A percentile compares a stretch with the other conserved stretches of the same genome.
These are phyloP conservation scores for Ciconia nigra DNA, from an alignment of 2,797 vertebrate genomes.

Conservation along the genomic window DNA sequence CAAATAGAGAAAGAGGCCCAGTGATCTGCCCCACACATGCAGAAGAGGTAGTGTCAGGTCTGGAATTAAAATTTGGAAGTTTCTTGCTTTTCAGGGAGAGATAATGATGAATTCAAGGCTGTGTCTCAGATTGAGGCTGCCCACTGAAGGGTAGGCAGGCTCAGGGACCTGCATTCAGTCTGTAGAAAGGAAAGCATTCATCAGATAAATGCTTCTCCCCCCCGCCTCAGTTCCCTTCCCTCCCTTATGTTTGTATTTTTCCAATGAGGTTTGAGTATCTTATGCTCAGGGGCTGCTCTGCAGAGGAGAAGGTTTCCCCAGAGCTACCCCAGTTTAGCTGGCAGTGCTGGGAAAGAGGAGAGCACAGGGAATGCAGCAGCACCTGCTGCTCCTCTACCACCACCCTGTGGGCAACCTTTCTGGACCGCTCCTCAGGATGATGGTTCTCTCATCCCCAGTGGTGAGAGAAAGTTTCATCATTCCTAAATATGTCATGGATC, in stretches of 20 bases:
- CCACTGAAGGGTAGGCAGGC: neutral
- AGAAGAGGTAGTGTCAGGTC: neutral
- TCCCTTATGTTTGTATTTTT: neutral
- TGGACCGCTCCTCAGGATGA: neutral
- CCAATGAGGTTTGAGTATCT: neutral
- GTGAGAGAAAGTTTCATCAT: rapidly evolving
- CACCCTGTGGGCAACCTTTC: conserved; percentile 1
- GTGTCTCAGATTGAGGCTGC: neutral
- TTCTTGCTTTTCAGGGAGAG: neutral
- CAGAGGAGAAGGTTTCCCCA: neutral
- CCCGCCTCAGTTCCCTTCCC: neutral
- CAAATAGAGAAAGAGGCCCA: neutral
- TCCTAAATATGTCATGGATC: rapidly evolving
- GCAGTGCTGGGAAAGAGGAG: neutral
- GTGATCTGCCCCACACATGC: neutral
- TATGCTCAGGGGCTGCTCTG: neutral
- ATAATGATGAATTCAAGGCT: neutral
- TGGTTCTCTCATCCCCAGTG: neutral
- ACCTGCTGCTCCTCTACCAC: neutral
- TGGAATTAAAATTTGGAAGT: neutral
- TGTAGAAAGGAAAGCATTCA: neutral
- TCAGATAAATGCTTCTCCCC: neutral
- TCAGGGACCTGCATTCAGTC: neutral
- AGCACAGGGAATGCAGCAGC: neutral
- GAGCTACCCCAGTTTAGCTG: neutral